A percentile compares a stretch with the other conserved stretches of the same genome.
phyloP scores from a whole-genome alignment of 2,797 vertebrate genomes.

The Zalophus californianus region DNA sequence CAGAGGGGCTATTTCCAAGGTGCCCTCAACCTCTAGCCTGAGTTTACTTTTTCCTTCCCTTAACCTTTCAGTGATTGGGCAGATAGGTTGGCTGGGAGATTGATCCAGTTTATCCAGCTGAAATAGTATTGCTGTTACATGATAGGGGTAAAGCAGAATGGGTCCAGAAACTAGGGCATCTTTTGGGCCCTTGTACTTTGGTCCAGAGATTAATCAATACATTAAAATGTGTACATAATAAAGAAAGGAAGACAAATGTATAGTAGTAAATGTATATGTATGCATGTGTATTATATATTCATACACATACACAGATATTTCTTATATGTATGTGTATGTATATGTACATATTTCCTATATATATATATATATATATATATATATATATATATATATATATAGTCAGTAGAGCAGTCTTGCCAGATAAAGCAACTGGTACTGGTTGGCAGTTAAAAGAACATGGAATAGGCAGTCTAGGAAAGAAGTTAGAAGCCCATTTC shows the following conservation, averaged over 20 bases:
- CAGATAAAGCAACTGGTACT: not conserved
- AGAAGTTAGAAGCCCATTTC: not conserved
- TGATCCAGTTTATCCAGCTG: not conserved
- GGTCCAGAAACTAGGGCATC: not conserved
- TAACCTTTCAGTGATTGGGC: not conserved
- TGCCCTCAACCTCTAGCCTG: not conserved
- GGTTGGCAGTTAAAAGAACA: not conserved
- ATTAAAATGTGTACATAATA: not conserved
- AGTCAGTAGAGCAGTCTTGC: not conserved
- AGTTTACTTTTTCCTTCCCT: not conserved
- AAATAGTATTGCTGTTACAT: not conserved
- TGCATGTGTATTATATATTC: not conserved
- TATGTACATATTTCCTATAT: not conserved
- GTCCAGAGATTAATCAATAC: not conserved
- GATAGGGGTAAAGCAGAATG: not conserved
- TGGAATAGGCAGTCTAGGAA: not conserved
- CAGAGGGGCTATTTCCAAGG: not conserved
- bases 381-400: too few relatives aligned
- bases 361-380: not conserved
- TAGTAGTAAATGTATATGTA: not conserved
- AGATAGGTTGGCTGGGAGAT: not conserved
- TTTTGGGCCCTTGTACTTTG: not conserved
- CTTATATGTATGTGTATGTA: not conserved
- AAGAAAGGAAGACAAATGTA: not conserved
- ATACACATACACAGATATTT: not conserved